Base-by-base conservation (phyloP, 2,888 invertebrate species). In the Poecilus cupreus region DNA sequence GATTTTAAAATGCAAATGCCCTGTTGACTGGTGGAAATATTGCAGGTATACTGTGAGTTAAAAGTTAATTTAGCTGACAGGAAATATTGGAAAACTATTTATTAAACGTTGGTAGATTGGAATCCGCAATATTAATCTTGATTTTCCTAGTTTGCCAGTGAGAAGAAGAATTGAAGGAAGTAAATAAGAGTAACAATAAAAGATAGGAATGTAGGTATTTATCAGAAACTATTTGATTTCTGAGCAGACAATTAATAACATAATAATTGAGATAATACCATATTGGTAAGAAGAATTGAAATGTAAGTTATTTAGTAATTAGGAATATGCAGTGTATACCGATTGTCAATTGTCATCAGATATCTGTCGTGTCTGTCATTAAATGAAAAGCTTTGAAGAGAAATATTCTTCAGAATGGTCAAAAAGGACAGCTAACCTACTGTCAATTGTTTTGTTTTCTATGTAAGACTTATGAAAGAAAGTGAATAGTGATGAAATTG, bases 1-100 rank as follows among this genome's bases (percentile, higher is more conserved):
- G 32, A 60, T 5, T 60, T 60, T 60, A 60, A 60, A 60, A 60
- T 60, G 60, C 26, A 60, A 60, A 60, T 60, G 60, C 24, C 13
- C 26, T 60, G 24, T 60, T 60, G 60, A 60, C 24, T 60, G n/a
- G 43, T 13, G 43, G 43, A 43, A 13, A 43, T 43, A 43, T 43
- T n/a, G 43, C 43, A 3, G 43, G n/a, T 43, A 43, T 43, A 43
- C 13, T 43, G 1, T 0, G 10, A 43, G 43, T 43, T 43, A 43
- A 43, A 43, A 43, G 43, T 43, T 43, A 43, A 5, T 43, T n/a
- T 39, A n/a, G 39, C 11, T 39, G 10, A 39, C 10, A 3, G 39
- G 39, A 39, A 39, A 39, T 39, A 8, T 39, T 39, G 39, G 39
- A 39, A 39, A 39, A 39, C 39, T 39, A 39, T 39, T 39, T 39